Conservation (phyloP, 1,140 invertebrate genomes). For the Apis florea region DNA sequence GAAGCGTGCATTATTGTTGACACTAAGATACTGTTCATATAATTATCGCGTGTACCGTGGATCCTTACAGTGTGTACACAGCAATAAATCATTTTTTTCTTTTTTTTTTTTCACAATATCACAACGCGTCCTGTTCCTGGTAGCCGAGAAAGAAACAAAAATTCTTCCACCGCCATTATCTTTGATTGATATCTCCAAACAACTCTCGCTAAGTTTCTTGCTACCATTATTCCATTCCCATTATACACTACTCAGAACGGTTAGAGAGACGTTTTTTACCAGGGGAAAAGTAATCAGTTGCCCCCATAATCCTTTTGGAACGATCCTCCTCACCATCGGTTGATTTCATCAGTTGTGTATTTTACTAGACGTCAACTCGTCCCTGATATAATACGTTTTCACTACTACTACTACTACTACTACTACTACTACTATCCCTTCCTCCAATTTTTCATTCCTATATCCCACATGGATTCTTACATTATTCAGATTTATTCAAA, state of each 20-base stretch:
- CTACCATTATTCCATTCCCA: constrained; percentile 41
- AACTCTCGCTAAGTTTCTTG: constrained; percentile 35
- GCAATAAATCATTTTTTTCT: constrained; percentile 44
- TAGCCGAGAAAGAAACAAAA: constrained; percentile 34
- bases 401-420: too few relatives aligned
- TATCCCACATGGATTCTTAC: too few relatives aligned
- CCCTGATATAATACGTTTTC: background rate
- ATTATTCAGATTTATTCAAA: too few relatives aligned
- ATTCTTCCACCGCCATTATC: constrained; percentile 37
- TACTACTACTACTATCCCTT: background rate
- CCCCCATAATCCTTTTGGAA: constrained; percentile 5
- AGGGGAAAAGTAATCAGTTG: constrained; percentile 14
- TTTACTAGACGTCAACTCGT: background rate
- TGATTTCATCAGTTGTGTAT: background rate
- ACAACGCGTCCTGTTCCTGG: background rate
- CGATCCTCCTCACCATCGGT: background rate
- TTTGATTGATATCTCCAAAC: constrained; percentile 50
- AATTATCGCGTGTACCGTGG: constrained; percentile 32
- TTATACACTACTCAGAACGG: constrained; percentile 35
- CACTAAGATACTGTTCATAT: constrained; percentile 21
- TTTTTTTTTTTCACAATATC: constrained; percentile 29
- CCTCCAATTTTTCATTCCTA: background rate
- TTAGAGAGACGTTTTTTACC: constrained; percentile 33
- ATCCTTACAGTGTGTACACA: constrained; percentile 21
- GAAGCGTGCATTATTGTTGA: constrained; percentile 38